phyloP scores from a whole-genome alignment of 2,797 vertebrate species.

The Muscicapa striata region DNA sequence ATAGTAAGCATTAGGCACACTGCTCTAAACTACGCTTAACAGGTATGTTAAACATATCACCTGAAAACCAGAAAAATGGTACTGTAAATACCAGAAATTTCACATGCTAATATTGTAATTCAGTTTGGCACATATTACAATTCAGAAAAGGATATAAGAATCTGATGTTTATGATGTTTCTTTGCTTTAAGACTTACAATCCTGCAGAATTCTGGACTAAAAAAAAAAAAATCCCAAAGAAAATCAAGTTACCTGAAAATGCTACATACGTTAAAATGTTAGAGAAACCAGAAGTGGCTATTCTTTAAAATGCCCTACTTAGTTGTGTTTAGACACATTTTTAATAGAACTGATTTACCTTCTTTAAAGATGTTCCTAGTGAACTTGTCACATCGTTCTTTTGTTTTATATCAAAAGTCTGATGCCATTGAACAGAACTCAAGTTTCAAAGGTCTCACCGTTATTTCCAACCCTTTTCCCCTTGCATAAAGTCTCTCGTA shows the following conservation, averaged over 20 bases:
- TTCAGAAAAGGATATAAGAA: not conserved
- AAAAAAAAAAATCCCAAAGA: not conserved
- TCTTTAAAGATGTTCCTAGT: not conserved
- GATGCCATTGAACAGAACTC: not conserved
- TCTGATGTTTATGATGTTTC: not conserved
- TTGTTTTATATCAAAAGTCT: not conserved
- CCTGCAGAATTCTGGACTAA: not conserved
- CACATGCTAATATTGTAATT: not conserved
- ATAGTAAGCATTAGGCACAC: not conserved
- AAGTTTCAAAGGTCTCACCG: not conserved
- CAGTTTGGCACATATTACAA: not conserved
- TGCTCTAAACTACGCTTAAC: not conserved
- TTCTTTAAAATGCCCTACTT: not conserved
- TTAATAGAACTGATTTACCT: not conserved
- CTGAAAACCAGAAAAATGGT: not conserved
- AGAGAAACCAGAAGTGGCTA: not conserved
- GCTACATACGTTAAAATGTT: not conserved
- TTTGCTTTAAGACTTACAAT: not conserved
- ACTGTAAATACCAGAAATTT: not conserved
- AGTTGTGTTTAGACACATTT: not conserved
- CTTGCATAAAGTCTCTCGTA: not conserved
- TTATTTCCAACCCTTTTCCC: not conserved
- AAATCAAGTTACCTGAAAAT: not conserved
- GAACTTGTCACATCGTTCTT: not conserved
- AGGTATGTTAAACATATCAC: not conserved